Evolutionary conservation across 2,113 vertebrate genomes (phyloP), one percentile per base, ranked within the genome.

Genomic region (Pelecanus crispus): DNA sequence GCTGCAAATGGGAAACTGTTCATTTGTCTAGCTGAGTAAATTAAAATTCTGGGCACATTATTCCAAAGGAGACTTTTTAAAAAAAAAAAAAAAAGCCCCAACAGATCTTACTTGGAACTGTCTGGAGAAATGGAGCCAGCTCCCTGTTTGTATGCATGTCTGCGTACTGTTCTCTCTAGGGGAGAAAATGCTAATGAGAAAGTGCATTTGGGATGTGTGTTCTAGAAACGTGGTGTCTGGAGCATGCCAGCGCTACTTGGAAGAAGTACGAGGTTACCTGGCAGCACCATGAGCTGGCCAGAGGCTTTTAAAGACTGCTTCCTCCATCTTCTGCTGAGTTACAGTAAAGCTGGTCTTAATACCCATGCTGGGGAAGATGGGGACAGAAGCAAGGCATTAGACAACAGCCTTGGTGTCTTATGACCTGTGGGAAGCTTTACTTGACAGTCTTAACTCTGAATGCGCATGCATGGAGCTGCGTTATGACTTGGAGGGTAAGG

Each of bases 381-480:
- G 55, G 38, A 18, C 12, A 24, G 55, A 47, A 73, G 24, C 28
- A 42, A 34, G 55, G 34, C 58, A 2, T 6, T 47, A 1, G 38
- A 1, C 65, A 71, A 0, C 59, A 71, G 71, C 55, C 67, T 56
- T 5, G 3, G 15, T 78, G 47, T 28, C 68, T 81, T 25, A 32
- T 47, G 86, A 31, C 11, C 67, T 68, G 47, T n/a, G 29, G 38
- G 68, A 63, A 68, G 45, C 42, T 81, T 45, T 55, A 8, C 68
- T 40, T 36, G 65, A 10, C 50, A n/a, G 1, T 18, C 36, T 32
- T 32, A 13, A 9, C 36, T 84, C 29, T 7, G 4, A 24, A 12
- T 0, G 0, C 32, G 28, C 10, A 0, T 24, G 40, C 38, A 15
- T 5, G 50, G 59, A 59, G 50, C 59, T 20, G 10, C 42, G 79